Percentiles rank a stretch among this genome's conserved stretches.
Evolutionary conservation across 2,113 vertebrate genomes (phyloP).

Genomic region (Trichomycterus rosablanca): DNA sequence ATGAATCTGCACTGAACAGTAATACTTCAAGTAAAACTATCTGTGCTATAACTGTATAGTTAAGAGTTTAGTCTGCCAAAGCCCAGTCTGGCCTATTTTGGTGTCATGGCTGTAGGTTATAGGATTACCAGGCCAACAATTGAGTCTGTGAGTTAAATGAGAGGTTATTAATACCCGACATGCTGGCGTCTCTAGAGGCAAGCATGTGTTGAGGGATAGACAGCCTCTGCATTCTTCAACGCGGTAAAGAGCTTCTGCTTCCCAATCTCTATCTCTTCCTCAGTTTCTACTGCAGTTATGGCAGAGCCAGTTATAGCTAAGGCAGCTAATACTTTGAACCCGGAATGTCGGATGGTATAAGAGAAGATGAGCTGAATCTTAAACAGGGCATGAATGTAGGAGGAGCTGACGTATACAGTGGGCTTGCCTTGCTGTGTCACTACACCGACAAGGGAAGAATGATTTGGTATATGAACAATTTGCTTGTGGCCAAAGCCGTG

Average conservation of each 20-base stretch:
- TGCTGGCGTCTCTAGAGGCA: conserved; percentile 19
- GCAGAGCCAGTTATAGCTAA: too few species aligned
- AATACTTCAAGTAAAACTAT: not conserved
- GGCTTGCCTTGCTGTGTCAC: too few species aligned
- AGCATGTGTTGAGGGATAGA: conserved; percentile 24
- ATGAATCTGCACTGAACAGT: not conserved
- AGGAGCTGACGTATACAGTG: too few species aligned
- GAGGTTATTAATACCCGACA: conserved; percentile 35
- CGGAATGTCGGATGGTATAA: too few species aligned
- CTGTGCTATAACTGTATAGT: not conserved
- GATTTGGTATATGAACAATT: too few species aligned
- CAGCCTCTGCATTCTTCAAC: conserved; percentile 2
- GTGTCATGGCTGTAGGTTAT: conserved; percentile 21
- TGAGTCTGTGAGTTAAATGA: conserved; percentile 36
- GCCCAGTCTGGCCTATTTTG: conserved; percentile 10
- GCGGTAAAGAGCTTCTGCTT: not conserved
- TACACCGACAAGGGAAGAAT: too few species aligned
- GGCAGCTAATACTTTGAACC: too few species aligned
- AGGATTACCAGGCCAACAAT: conserved; percentile 35
- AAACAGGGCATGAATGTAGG: too few species aligned
- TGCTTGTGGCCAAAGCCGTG: too few species aligned
- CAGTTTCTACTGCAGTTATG: too few species aligned
- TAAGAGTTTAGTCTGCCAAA: conserved; percentile 1
- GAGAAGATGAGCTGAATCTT: too few species aligned
- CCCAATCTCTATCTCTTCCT: not conserved